phyloP scores from a whole-genome alignment of 2,113 vertebrate genomes.

The Cygnus buccinator region DNA sequence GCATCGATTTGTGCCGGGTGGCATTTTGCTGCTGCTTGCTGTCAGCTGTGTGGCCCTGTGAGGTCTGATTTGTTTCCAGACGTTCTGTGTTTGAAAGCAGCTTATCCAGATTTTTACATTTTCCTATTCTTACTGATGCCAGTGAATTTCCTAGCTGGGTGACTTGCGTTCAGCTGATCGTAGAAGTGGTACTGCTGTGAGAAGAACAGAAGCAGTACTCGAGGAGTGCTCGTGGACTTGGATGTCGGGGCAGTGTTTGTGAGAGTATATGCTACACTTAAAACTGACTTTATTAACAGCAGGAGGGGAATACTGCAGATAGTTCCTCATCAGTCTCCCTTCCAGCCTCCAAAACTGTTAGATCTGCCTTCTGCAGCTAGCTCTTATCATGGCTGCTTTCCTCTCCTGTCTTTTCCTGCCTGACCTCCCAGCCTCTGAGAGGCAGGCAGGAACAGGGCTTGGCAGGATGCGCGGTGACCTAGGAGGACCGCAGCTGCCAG shows the following conservation, averaged over 20 bases:
- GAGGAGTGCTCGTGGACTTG: background rate
- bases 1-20: fast-evolving
- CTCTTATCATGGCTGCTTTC: background rate
- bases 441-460: background rate
- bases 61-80: background rate
- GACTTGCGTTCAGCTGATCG: background rate
- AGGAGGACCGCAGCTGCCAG: background rate
- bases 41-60: background rate
- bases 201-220: fast-evolving
- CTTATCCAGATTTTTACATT: background rate
- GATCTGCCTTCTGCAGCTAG: background rate
- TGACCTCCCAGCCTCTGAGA: background rate
- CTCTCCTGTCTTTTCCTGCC: background rate
- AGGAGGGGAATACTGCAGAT: background rate
- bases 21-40: background rate
- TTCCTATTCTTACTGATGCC: background rate
- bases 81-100: background rate
- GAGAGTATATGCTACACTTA: background rate
- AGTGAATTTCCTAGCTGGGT: background rate
- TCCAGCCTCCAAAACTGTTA: background rate
- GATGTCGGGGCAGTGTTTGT: fast-evolving
- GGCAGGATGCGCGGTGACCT: background rate
- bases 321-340: background rate
- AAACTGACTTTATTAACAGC: background rate
- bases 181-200: fast-evolving